These are phyloP conservation scores for Venustoraphidia nigricollis DNA, from an alignment of 2,888 invertebrate genomes.

Conservation along the genomic window DNA sequence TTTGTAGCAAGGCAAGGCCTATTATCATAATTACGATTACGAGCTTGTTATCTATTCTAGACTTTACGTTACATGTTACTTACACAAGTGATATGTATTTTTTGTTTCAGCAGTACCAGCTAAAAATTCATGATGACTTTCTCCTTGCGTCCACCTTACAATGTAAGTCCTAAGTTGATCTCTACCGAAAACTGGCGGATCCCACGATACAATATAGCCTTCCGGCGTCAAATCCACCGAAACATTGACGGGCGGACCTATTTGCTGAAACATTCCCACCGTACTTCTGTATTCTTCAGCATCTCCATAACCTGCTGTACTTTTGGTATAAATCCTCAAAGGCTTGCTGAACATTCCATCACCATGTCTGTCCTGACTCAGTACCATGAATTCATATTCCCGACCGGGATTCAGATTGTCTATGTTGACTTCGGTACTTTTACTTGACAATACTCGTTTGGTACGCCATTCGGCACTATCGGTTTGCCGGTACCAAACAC, in stretches of 20 bases:
- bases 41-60: no score
- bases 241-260: conserved; percentile 51
- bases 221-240: conserved; percentile 52
- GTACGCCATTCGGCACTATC: conserved; percentile 72
- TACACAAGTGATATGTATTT: conserved; percentile 48
- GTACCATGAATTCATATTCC: conserved; percentile 81
- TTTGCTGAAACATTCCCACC: conserved; percentile 24
- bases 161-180: conserved; percentile 43
- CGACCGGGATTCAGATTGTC: conserved; percentile 56
- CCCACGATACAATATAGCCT: conserved; percentile 65
- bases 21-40: no score
- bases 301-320: conserved; percentile 16
- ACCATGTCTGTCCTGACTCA: conserved; percentile 72
- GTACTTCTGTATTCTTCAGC: conserved; percentile 5
- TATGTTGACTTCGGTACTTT: conserved; percentile 63
- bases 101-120: conserved; percentile 50
- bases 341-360: conserved; percentile 85
- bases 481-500: conserved; percentile 70
- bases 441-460: conserved; percentile 54
- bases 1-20: no score
- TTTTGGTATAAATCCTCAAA: conserved; percentile 56
- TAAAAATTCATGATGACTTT: conserved; percentile 34
- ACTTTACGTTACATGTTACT: conserved; percentile 1
- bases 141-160: conserved; percentile 54
- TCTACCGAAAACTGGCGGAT: conserved; percentile 41